Conservation (phyloP, 1,140 invertebrate species). For the Diplogasteroides magnus region DNA sequence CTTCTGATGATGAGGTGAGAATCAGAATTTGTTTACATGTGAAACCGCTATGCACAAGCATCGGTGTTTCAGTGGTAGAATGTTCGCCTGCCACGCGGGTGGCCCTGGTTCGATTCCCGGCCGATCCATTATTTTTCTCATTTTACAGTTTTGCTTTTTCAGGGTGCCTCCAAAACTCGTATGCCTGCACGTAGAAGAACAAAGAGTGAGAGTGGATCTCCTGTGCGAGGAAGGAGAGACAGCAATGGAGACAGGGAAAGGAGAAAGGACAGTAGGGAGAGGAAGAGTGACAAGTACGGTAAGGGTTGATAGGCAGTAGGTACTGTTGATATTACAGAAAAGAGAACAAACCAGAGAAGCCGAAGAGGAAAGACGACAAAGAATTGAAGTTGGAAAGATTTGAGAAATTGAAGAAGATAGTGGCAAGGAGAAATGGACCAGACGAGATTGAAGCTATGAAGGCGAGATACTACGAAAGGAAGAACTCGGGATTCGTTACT, state of each 20-base stretch:
- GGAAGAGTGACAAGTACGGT: slow-evolving; percentile 2
- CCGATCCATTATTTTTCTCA: no score
- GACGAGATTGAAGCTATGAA: slow-evolving; percentile 24
- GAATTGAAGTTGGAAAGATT: slow-evolving; percentile 20
- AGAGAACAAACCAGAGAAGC: background rate
- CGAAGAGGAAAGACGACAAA: background rate
- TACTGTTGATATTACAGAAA: background rate
- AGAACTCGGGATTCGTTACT: slow-evolving; percentile 9
- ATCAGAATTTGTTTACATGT: no score
- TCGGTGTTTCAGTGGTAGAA: background rate
- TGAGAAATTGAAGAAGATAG: slow-evolving; percentile 21
- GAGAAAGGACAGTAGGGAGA: background rate
- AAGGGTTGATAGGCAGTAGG: background rate
- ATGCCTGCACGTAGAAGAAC: background rate
- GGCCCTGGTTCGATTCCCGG: no score
- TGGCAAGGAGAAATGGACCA: slow-evolving; percentile 25
- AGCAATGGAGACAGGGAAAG: slow-evolving; percentile 1
- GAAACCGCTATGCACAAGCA: no score
- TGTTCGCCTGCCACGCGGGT: no score
- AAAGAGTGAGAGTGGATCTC: no score
- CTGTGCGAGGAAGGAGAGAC: no score
- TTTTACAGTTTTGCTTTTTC: no score
- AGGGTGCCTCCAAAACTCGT: no score
- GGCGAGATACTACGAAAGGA: slow-evolving; percentile 29
- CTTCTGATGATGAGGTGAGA: slow-evolving; percentile 16